phyloP scores from a whole-genome alignment of 2,888 invertebrate species.

The Conomelus anceps region DNA sequence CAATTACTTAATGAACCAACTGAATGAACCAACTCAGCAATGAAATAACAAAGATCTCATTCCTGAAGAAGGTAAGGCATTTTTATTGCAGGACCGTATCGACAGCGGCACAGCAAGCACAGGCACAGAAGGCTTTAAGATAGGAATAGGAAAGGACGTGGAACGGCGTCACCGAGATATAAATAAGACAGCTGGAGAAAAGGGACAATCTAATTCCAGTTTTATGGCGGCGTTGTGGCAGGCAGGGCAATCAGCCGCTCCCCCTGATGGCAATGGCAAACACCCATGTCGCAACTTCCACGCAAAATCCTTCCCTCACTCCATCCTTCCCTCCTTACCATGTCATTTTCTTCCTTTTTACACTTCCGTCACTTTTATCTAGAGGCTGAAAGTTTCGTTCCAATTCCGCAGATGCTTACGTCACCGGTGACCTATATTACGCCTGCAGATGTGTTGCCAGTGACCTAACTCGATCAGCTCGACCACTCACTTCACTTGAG shows the following conservation, averaged over 20 bases:
- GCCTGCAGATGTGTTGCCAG: neutral
- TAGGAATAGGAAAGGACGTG: neutral
- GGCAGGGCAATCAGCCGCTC: neutral
- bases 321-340: neutral
- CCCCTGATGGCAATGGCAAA: neutral
- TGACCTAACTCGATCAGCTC: neutral
- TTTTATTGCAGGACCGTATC: neutral
- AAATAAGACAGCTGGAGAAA: neutral
- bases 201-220: neutral
- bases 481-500: too few species aligned
- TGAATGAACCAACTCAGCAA: neutral
- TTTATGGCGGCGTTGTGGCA: neutral
- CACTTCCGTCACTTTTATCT: neutral
- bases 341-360: neutral
- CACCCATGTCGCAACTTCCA: neutral
- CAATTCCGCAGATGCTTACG: neutral
- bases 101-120: neutral
- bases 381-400: neutral
- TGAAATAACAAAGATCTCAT: neutral
- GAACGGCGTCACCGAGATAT: neutral
- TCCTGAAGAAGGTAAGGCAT: neutral
- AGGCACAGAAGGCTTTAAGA: neutral
- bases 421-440: neutral
- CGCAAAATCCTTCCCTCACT: neutral
- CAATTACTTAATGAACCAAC: neutral